Percentiles rank a stretch among this genome's conserved stretches.
Evolutionary conservation across 2,888 invertebrate genomes (phyloP).

Genomic region (Meteorus colon): DNA sequence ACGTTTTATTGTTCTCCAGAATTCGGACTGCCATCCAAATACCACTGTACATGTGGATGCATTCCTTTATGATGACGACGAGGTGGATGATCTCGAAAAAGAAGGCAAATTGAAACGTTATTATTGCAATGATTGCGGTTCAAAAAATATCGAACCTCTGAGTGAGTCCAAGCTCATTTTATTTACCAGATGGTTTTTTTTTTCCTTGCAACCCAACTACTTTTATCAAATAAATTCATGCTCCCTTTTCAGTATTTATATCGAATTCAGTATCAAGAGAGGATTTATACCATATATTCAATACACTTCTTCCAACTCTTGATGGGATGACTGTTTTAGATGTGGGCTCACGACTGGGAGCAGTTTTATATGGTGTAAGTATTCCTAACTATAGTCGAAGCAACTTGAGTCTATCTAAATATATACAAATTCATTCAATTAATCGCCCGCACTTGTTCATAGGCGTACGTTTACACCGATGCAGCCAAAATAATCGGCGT

Average conservation of each 20-base stretch:
- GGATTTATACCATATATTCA: conserved; percentile 78
- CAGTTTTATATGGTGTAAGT: conserved; percentile 81
- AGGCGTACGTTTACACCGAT: conserved; percentile 79
- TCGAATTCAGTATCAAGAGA: conserved; percentile 81
- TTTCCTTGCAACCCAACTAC: neutral
- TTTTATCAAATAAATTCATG: conserved; percentile 25
- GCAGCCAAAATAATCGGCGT: conserved; percentile 79
- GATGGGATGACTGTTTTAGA: conserved; percentile 79
- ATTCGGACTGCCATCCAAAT: conserved; percentile 75
- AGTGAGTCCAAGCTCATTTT: conserved; percentile 70
- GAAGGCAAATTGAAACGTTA: conserved; percentile 73
- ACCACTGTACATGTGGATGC: conserved; percentile 81
- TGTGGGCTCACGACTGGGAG: conserved; percentile 82
- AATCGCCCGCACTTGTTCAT: conserved; percentile 58
- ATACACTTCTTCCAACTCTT: conserved; percentile 78
- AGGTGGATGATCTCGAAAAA: conserved; percentile 76
- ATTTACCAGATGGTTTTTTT: conserved; percentile 52
- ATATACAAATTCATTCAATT: neutral
- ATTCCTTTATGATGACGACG: conserved; percentile 81
- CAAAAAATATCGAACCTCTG: conserved; percentile 73
- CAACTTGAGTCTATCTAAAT: too few relatives aligned
- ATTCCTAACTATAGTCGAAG: conserved; percentile 20
- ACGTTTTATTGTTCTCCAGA: conserved; percentile 71
- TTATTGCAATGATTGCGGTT: conserved; percentile 76
- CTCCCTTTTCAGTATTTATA: conserved; percentile 74